Conservation (phyloP, 1,140 invertebrate species). For the Drosophila melanica region DNA sequence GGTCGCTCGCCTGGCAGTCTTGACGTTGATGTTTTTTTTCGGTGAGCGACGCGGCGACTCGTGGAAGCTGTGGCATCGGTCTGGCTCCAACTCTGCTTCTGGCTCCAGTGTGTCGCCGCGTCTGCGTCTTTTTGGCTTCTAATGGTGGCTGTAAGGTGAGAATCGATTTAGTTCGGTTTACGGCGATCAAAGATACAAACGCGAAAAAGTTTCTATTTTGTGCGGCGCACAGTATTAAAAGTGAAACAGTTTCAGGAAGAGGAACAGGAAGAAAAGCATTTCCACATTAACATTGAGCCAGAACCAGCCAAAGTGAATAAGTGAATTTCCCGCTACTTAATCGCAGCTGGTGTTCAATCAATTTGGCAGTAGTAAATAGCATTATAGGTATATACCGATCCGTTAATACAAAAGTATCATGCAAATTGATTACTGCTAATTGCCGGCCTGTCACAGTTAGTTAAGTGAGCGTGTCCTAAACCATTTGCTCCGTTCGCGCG, state of each 20-base stretch:
- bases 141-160: constrained; percentile 81
- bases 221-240: constrained; percentile 43
- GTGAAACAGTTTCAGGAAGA: constrained; percentile 26
- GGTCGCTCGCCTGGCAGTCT: constrained; percentile 71
- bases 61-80: constrained; percentile 63
- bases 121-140: constrained; percentile 77
- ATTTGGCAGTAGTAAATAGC: constrained; percentile 37
- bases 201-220: constrained; percentile 81
- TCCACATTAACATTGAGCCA: neutral
- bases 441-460: constrained; percentile 39
- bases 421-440: constrained; percentile 59
- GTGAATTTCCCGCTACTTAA: constrained; percentile 34
- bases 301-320: neutral
- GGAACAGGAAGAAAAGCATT: constrained; percentile 1
- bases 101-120: constrained; percentile 34
- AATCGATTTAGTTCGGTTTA: constrained; percentile 84
- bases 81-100: constrained; percentile 20
- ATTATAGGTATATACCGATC: constrained; percentile 65
- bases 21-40: constrained; percentile 48
- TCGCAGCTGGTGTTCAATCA: constrained; percentile 64
- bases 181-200: constrained; percentile 83
- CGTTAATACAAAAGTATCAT: constrained; percentile 44
- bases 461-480: constrained; percentile 65
- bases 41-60: constrained; percentile 48
- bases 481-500: constrained; percentile 5